Evolutionary conservation across 2,888 invertebrate species (phyloP).

Genomic region (Beris chalybata): DNA sequence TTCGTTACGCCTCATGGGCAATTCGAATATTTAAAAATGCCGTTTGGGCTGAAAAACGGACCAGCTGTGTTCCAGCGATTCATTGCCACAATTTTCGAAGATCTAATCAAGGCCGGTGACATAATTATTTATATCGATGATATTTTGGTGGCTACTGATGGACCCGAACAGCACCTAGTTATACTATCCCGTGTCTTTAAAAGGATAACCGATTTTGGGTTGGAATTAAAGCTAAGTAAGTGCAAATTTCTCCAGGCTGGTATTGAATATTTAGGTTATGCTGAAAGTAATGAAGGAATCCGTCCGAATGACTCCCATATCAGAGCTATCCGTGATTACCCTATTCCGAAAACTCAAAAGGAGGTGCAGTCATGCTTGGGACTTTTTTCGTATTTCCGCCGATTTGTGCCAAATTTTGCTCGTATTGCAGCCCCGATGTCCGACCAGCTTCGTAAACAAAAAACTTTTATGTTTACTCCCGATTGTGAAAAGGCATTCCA

Average conservation of each 20-base stretch:
- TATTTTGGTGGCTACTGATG: constrained; percentile 34
- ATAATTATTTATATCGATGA: constrained; percentile 38
- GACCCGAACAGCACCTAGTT: constrained; percentile 30
- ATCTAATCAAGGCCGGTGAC: constrained; percentile 22
- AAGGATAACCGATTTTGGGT: constrained; percentile 30
- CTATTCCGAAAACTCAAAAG: constrained; percentile 12
- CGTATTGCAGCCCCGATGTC: constrained; percentile 19
- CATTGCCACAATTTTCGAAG: constrained; percentile 26
- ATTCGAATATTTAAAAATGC: constrained; percentile 39
- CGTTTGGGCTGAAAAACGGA: constrained; percentile 39
- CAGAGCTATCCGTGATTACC: constrained; percentile 17
- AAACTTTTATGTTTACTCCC: constrained; percentile 7
- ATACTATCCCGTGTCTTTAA: constrained; percentile 28
- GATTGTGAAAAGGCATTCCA: not conserved
- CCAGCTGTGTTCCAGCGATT: constrained; percentile 41
- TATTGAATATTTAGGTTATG: constrained; percentile 30
- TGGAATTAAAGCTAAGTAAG: constrained; percentile 40
- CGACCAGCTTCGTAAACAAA: constrained; percentile 10
- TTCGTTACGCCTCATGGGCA: constrained; percentile 41
- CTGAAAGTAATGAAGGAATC: constrained; percentile 2
- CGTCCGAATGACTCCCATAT: constrained; percentile 14
- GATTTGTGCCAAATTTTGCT: constrained; percentile 42
- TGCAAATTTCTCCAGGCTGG: constrained; percentile 37
- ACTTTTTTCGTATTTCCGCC: constrained; percentile 42
- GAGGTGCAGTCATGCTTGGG: constrained; percentile 40